A percentile compares a stretch with the other conserved stretches of the same genome.
phyloP scores from a whole-genome alignment of 2,888 invertebrate genomes.

The Diabrotica balteata region DNA sequence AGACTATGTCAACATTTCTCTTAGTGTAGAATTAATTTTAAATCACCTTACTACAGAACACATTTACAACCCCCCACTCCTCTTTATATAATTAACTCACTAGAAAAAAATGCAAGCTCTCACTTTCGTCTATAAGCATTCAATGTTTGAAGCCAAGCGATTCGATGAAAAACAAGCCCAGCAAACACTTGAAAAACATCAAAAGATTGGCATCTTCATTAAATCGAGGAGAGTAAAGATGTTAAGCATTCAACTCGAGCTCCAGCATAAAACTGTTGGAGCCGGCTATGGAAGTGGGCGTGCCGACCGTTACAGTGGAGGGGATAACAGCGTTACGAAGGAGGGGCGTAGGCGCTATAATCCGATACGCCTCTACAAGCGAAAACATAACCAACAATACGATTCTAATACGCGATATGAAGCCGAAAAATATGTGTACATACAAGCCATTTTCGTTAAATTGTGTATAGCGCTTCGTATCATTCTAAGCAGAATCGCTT shows the following conservation, averaged over 20 bases:
- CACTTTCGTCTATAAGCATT: conserved; percentile 6
- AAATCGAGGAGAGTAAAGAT: conserved; percentile 13
- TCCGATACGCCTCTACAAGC: conserved; percentile 32
- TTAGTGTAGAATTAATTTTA: background rate
- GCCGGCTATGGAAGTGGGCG: conserved; percentile 43
- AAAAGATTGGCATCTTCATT: conserved; percentile 19
- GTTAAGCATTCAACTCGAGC: conserved; percentile 21
- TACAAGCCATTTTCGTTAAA: too few relatives aligned
- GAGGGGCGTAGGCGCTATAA: conserved; percentile 47
- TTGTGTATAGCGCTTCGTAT: too few relatives aligned
- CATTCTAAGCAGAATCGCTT: background rate
- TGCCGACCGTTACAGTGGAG: conserved; percentile 35
- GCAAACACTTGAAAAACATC: conserved; percentile 28
- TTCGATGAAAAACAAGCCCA: background rate
- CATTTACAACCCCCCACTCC: conserved; percentile 7
- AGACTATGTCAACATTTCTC: too few relatives aligned
- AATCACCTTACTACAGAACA: background rate
- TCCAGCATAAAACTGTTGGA: conserved; percentile 37
- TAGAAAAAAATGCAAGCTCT: conserved; percentile 4
- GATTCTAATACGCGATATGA: background rate
- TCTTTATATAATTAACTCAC: conserved; percentile 5
- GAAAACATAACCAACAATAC: conserved; percentile 26
- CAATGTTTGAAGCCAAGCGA: conserved; percentile 14
- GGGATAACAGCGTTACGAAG: conserved; percentile 40
- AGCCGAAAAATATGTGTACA: too few relatives aligned